These are phyloP conservation scores for Pocota personata DNA, from an alignment of 2,888 invertebrate genomes.

Conservation along the genomic window DNA sequence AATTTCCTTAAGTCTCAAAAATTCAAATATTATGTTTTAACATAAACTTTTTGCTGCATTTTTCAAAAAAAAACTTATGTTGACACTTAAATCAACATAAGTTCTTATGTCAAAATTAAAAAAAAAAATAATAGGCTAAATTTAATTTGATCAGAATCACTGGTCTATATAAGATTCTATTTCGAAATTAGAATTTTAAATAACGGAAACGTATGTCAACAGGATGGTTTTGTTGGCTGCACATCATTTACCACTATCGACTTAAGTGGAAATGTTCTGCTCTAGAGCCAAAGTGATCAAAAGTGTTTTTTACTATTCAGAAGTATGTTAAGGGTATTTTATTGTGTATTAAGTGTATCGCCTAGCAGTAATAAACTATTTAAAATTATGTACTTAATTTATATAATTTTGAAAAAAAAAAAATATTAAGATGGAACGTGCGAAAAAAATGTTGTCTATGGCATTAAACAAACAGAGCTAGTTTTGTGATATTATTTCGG, in stretches of 20 bases:
- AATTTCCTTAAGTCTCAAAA: not conserved
- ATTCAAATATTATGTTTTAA: not conserved
- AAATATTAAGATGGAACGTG: too few relatives aligned
- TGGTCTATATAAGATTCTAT: not conserved
- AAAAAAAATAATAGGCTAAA: not conserved
- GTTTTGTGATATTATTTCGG: not conserved
- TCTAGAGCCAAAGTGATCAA: too few relatives aligned
- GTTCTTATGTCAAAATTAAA: not conserved
- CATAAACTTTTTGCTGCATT: too few relatives aligned
- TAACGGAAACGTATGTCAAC: not conserved
- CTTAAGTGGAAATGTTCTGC: not conserved
- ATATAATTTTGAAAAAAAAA: not conserved
- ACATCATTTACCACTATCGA: not conserved
- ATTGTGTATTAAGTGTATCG: too few relatives aligned
- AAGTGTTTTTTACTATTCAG: not conserved
- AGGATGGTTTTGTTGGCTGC: not conserved
- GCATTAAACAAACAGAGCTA: not conserved
- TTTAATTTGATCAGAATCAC: not conserved
- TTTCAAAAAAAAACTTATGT: constrained; percentile 7
- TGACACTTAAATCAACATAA: not conserved
- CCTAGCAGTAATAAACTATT: too few relatives aligned
- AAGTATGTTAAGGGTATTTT: not conserved
- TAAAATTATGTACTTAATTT: not conserved
- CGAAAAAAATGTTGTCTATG: not conserved
- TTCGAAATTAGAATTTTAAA: not conserved